Evolutionary conservation across 1,140 invertebrate genomes (phyloP).

Genomic region (Pseudomyrmex cubaensis): DNA sequence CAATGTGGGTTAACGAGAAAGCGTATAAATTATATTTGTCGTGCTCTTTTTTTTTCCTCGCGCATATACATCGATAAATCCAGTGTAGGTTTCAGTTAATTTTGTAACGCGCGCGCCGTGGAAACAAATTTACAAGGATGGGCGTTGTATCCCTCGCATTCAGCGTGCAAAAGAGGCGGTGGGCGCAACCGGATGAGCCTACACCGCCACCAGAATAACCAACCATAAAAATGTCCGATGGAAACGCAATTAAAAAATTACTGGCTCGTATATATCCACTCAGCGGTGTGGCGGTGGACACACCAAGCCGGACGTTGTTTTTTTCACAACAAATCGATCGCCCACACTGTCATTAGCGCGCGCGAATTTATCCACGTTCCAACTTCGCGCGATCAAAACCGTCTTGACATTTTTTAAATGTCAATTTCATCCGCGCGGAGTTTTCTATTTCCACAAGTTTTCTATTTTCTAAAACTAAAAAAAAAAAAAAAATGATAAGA

Average conservation of each 20-base stretch:
- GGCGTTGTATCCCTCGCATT: conserved; percentile 35
- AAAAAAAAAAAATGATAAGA: neutral
- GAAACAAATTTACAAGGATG: conserved; percentile 48
- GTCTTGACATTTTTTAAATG: conserved; percentile 14
- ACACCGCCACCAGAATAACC: conserved; percentile 63
- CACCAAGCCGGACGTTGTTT: conserved; percentile 44
- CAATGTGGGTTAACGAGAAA: neutral
- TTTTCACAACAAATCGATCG: conserved; percentile 58
- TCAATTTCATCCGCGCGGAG: no score
- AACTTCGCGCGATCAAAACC: conserved; percentile 24
- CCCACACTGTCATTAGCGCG: conserved; percentile 60
- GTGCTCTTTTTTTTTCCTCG: conserved; percentile 45
- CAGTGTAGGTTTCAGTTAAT: conserved; percentile 69
- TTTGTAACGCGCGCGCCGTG: conserved; percentile 48
- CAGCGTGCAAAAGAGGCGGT: conserved; percentile 51
- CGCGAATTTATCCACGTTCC: conserved; percentile 33
- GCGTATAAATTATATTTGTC: conserved; percentile 50
- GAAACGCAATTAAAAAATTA: conserved; percentile 76
- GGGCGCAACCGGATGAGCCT: conserved; percentile 55
- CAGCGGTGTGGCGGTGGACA: neutral
- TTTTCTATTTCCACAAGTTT: no score
- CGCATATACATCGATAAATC: conserved; percentile 29
- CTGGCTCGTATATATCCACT: conserved; percentile 65
- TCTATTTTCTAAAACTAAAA: neutral
- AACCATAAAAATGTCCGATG: conserved; percentile 75